Percentiles rank a stretch among this genome's conserved stretches.
These are phyloP conservation scores for Ptycholaimellus sp. DNA, from an alignment of 2,888 invertebrate species.

Conservation along the genomic window DNA sequence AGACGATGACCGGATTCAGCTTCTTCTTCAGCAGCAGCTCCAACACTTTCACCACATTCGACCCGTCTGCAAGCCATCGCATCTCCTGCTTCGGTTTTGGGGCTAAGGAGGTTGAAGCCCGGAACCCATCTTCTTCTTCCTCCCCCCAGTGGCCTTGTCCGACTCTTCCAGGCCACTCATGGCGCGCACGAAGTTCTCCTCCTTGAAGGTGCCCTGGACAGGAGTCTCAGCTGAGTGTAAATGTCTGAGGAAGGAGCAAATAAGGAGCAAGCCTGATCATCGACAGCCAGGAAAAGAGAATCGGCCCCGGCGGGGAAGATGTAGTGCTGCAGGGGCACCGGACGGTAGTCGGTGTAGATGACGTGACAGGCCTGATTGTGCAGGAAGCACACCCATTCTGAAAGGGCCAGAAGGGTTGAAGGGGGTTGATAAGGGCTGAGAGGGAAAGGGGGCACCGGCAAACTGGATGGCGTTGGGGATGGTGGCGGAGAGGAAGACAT, in stretches of 20 bases:
- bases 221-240: background rate
- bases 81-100: constrained; percentile 1
- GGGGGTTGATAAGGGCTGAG: background rate
- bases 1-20: constrained; percentile 90
- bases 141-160: constrained; percentile 60
- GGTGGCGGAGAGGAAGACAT: constrained; percentile 93
- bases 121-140: too few species aligned
- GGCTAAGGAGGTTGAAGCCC: background rate
- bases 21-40: constrained; percentile 96
- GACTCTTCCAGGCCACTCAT: constrained; percentile 57
- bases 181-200: constrained; percentile 89
- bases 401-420: constrained; percentile 4
- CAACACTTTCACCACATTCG: constrained; percentile 83
- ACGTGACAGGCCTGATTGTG: constrained; percentile 67
- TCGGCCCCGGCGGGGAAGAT: constrained; percentile 88
- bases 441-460: constrained; percentile 31
- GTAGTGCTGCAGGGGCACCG: constrained; percentile 91
- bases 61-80: constrained; percentile 27
- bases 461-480: constrained; percentile 90
- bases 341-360: constrained; percentile 89
- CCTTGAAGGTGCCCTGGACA: constrained; percentile 60
- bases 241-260: background rate
- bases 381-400: constrained; percentile 21
- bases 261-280: too few species aligned
- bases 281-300: constrained; percentile 73